phyloP scores from a whole-genome alignment of 2,113 vertebrate genomes.

The Eulemur rufifrons region DNA sequence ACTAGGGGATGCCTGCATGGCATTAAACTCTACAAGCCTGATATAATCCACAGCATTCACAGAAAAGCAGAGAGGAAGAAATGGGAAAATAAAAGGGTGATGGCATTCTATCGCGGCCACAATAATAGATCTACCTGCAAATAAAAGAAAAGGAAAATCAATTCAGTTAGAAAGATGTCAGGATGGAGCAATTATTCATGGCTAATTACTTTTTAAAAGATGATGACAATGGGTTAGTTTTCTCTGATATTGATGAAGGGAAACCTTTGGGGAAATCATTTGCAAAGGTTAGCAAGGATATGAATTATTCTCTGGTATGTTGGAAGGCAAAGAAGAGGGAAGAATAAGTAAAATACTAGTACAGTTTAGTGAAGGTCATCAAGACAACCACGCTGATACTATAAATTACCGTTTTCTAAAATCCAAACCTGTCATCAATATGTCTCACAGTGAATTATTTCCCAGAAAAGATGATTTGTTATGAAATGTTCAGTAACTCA shows the following conservation, averaged over 20 bases:
- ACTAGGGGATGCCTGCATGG: conserved; percentile 67
- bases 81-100: conserved; percentile 77
- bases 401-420: conserved; percentile 82
- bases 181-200: conserved; percentile 85
- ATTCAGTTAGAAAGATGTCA: conserved; percentile 85
- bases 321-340: conserved; percentile 80
- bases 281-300: conserved; percentile 87
- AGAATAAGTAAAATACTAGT: conserved; percentile 82
- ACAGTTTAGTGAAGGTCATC: conserved; percentile 82
- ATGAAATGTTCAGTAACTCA: conserved; percentile 77
- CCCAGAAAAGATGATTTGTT: conserved; percentile 78
- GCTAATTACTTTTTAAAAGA: conserved; percentile 88
- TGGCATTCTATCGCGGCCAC: conserved; percentile 76
- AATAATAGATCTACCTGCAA: conserved; percentile 83
- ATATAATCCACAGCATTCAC: conserved; percentile 71
- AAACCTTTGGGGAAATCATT: conserved; percentile 87
- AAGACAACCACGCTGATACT: conserved; percentile 78
- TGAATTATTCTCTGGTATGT: conserved; percentile 85
- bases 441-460: conserved; percentile 80
- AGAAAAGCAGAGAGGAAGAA: conserved; percentile 79
- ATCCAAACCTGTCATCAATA: conserved; percentile 81
- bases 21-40: conserved; percentile 79
- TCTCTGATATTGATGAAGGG: conserved; percentile 85
- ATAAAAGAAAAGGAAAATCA: conserved; percentile 84
- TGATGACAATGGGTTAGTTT: conserved; percentile 86